phyloP scores from a whole-genome alignment of 2,113 vertebrate species.

The Chrysochloris asiatica region DNA sequence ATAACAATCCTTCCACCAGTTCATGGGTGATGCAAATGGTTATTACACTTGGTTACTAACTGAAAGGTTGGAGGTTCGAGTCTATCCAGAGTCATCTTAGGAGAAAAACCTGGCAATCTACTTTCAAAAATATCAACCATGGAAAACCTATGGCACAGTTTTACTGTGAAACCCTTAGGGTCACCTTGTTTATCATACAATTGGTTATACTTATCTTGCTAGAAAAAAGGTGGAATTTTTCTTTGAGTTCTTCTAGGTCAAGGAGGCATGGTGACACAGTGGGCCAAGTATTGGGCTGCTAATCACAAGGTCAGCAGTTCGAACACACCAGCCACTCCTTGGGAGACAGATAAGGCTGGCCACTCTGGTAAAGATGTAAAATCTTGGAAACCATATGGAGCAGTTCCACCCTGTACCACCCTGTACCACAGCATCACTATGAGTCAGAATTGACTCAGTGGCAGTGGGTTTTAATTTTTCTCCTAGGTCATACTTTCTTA shows the following conservation, averaged over 20 bases:
- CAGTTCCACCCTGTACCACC: too few species aligned
- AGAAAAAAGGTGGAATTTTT: background rate
- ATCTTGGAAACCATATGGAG: too few species aligned
- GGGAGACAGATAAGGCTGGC: too few species aligned
- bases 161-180: background rate
- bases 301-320: too few species aligned
- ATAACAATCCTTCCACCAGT: too few species aligned
- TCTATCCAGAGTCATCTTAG: background rate
- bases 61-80: background rate
- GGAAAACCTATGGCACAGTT: background rate
- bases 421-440: too few species aligned
- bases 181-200: background rate
- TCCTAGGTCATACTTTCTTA: background rate
- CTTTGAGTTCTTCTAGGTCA: background rate
- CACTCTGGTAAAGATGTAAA: too few species aligned
- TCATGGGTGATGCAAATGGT: background rate
- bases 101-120: background rate
- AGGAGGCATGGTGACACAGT: too few species aligned
- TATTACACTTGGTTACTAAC: background rate
- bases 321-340: too few species aligned
- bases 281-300: too few species aligned
- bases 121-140: background rate
- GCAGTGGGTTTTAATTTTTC: too few species aligned
- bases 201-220: background rate
- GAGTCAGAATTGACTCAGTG: too few species aligned